These are phyloP conservation scores for Paratrypauchen microcephalus DNA, from an alignment of 2,797 vertebrate genomes.

Conservation along the genomic window DNA sequence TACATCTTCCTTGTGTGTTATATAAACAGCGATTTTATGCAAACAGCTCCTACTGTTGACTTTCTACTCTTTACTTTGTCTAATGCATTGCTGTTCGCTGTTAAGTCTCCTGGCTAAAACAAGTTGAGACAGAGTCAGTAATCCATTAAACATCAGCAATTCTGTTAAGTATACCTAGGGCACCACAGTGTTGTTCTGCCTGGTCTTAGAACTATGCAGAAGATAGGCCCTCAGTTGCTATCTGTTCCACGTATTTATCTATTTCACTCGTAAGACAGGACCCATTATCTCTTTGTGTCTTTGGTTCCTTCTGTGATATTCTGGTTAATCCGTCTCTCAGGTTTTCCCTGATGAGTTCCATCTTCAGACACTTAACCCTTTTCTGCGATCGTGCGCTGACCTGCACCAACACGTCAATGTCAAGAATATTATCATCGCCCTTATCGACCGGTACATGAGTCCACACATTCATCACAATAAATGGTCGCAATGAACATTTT, in stretches of 20 bases:
- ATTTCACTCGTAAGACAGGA: no score
- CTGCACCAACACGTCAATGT: slow-evolving; percentile 98
- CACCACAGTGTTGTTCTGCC: background rate
- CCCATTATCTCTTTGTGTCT: background rate
- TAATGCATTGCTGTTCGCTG: no score
- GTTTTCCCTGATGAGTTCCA: slow-evolving; percentile 99
- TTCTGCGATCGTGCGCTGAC: slow-evolving; percentile 95
- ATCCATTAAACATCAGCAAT: no score
- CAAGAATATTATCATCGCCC: slow-evolving; percentile 99
- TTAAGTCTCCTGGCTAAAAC: no score
- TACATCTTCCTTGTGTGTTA: no score
- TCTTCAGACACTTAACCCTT: slow-evolving; percentile 96
- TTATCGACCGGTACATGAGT: slow-evolving; percentile 89
- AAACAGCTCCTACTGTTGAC: no score
- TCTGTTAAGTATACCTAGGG: background rate
- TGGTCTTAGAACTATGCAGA: background rate
- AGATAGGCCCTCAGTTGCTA: background rate
- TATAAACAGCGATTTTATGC: no score
- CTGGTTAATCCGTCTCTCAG: slow-evolving; percentile 61
- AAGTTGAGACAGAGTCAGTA: no score
- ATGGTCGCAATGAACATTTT: background rate
- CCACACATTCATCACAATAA: background rate
- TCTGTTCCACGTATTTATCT: no score
- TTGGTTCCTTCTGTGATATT: background rate
- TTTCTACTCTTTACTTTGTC: no score